Conservation (phyloP, 1,140 invertebrate genomes). For the Trypoxylus dichotomus region DNA sequence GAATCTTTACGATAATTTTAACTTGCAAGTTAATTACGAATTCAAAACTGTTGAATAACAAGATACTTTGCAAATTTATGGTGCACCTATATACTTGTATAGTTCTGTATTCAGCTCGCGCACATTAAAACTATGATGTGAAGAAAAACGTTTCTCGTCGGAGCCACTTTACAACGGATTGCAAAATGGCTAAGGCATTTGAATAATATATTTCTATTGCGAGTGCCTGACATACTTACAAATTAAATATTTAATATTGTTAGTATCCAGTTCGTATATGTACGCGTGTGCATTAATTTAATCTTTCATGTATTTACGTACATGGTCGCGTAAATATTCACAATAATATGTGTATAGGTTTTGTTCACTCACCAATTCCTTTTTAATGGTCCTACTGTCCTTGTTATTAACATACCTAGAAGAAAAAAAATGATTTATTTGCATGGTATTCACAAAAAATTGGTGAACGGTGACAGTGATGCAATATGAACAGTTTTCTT, state of each 20-base stretch:
- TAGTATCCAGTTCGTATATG: not conserved
- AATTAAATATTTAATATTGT: constrained; percentile 14
- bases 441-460: not conserved
- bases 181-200: constrained; percentile 5
- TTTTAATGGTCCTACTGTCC: not conserved
- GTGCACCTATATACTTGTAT: too few relatives aligned
- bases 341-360: not conserved
- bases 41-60: too few relatives aligned
- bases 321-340: not conserved
- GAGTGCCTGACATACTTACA: not conserved
- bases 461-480: too few relatives aligned
- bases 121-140: not conserved
- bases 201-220: constrained; percentile 1
- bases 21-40: too few relatives aligned
- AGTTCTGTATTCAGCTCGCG: not conserved
- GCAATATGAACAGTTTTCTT: too few relatives aligned
- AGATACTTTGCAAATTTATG: too few relatives aligned
- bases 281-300: not conserved
- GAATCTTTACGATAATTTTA: too few relatives aligned
- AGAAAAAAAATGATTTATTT: not conserved
- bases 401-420: constrained; percentile 6
- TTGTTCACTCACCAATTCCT: constrained; percentile 6
- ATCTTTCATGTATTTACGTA: not conserved
- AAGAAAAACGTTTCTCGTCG: not conserved
- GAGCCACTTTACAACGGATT: not conserved